phyloP scores from a whole-genome alignment of 2,113 vertebrate species.

The Sceloporus tristichus region DNA sequence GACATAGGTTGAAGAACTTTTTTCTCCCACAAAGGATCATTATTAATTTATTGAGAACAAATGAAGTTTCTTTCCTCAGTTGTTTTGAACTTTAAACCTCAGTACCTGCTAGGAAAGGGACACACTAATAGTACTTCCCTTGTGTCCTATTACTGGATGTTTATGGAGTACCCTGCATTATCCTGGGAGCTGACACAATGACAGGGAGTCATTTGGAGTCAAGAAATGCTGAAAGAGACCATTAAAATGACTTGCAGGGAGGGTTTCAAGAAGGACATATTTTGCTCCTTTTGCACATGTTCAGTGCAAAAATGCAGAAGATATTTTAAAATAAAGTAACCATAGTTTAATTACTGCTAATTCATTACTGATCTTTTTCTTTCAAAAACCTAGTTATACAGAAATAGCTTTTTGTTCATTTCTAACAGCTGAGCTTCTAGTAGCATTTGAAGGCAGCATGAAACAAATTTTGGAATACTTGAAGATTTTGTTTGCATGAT shows the following conservation, averaged over 20 bases:
- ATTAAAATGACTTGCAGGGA: conserved; percentile 82
- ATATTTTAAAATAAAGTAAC: conserved; percentile 55
- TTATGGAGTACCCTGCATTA: conserved; percentile 81
- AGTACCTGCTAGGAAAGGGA: conserved; percentile 79
- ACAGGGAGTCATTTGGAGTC: conserved; percentile 84
- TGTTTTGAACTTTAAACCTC: conserved; percentile 86
- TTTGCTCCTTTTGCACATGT: conserved; percentile 68
- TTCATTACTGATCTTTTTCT: conserved; percentile 63
- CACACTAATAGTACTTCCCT: conserved; percentile 82
- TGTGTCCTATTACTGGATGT: conserved; percentile 87
- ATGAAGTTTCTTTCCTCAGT: conserved; percentile 81
- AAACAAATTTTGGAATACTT: conserved; percentile 43
- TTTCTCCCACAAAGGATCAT: conserved; percentile 67
- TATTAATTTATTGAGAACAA: conserved; percentile 85
- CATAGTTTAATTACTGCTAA: conserved; percentile 16
- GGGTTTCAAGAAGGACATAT: conserved; percentile 73
- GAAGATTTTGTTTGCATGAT: conserved; percentile 55
- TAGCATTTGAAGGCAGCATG: conserved; percentile 41
- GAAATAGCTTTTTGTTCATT: conserved; percentile 46
- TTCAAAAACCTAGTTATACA: conserved; percentile 35
- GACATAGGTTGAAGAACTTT: conserved; percentile 69
- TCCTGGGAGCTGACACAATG: conserved; percentile 86
- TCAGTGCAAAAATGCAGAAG: conserved; percentile 59
- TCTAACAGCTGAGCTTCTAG: conserved; percentile 44
- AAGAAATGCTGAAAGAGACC: conserved; percentile 82